Evolutionary conservation across 2,113 vertebrate genomes (phyloP).

Genomic region (Egretta garzetta): DNA sequence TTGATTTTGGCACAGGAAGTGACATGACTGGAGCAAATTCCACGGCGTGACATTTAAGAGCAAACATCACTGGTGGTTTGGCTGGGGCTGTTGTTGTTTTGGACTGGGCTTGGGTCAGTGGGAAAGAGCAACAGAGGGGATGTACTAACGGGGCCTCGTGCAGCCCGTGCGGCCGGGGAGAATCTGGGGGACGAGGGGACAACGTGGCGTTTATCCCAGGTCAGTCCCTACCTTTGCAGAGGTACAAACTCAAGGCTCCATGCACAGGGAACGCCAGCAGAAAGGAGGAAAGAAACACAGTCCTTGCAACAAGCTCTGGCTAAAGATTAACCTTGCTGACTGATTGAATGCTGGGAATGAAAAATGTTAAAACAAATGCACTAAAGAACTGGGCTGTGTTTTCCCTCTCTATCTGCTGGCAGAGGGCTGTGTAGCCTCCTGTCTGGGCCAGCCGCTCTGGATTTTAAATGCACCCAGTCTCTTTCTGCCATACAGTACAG

Average conservation of each 20-base stretch:
- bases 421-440: not conserved
- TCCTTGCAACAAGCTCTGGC: not conserved
- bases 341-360: not conserved
- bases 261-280: not conserved
- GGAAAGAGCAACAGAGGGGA: not conserved
- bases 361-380: not conserved
- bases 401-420: not conserved
- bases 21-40: constrained; percentile 36
- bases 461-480: not conserved
- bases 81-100: not conserved
- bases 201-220: not conserved
- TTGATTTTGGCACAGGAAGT: not conserved
- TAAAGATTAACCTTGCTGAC: constrained; percentile 59
- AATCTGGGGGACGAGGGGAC: not conserved
- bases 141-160: not conserved
- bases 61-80: constrained; percentile 13
- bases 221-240: not conserved
- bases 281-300: not conserved
- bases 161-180: not conserved
- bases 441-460: not conserved
- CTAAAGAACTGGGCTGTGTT: not conserved
- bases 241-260: not conserved
- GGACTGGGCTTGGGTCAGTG: not conserved
- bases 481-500: not conserved
- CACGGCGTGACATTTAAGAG: constrained; percentile 38